Percentiles rank a stretch among this genome's conserved stretches.
These are phyloP conservation scores for Hemitrygon akajei DNA, from an alignment of 2,797 vertebrate genomes.

Conservation along the genomic window DNA sequence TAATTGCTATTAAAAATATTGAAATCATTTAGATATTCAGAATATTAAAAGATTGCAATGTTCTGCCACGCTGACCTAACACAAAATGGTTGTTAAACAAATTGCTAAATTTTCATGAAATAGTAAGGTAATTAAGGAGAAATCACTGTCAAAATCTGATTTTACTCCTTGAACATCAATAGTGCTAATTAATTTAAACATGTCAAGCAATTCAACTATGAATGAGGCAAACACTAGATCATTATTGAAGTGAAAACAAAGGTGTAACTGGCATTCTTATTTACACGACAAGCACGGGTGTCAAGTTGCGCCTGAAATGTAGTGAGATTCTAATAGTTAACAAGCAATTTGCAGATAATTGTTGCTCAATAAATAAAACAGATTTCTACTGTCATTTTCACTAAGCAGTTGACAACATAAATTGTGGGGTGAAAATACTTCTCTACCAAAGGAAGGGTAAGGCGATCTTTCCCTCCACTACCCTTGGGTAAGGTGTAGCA, in stretches of 20 bases:
- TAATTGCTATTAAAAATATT: neutral
- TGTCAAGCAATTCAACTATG: neutral
- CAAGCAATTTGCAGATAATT: neutral
- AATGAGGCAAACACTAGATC: neutral
- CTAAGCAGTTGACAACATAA: neutral
- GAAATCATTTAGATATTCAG: neutral
- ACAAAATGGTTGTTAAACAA: neutral
- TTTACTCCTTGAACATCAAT: neutral
- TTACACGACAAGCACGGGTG: neutral
- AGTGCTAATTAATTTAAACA: neutral
- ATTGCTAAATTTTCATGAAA: neutral
- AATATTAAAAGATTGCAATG: neutral
- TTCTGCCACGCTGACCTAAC: neutral
- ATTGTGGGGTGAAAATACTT: too few relatives aligned
- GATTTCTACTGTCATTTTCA: neutral
- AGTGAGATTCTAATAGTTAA: neutral
- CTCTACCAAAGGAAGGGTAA: too few relatives aligned
- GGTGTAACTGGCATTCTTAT: neutral
- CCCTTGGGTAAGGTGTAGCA: too few relatives aligned
- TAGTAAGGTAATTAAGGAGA: neutral
- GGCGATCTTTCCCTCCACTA: too few relatives aligned
- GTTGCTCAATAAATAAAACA: neutral
- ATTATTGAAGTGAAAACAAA: constrained; percentile 16
- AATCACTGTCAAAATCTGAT: neutral
- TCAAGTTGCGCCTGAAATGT: neutral